A percentile compares a stretch with the other conserved stretches of the same genome.
phyloP scores from a whole-genome alignment of 2,888 invertebrate species.

The Morpho helenor region DNA sequence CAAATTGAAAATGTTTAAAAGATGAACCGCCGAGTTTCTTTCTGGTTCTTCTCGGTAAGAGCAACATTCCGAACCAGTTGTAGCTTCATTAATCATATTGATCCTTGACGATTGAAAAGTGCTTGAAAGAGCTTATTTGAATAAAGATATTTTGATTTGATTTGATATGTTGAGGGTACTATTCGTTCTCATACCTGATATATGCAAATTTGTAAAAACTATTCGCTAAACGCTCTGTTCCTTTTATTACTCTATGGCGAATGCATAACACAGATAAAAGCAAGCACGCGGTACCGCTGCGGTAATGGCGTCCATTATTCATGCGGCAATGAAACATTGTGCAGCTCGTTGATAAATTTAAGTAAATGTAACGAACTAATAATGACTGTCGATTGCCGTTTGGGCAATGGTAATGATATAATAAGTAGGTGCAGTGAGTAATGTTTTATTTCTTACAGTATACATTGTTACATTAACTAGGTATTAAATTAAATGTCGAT shows the following conservation, averaged over 20 bases:
- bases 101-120: too few species aligned
- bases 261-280: conserved; percentile 5
- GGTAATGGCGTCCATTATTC: conserved; percentile 12
- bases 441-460: not conserved
- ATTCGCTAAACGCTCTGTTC: too few species aligned
- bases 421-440: not conserved
- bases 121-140: too few species aligned
- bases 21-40: too few species aligned
- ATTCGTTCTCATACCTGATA: too few species aligned
- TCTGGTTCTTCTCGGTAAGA: too few species aligned
- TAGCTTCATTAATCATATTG: too few species aligned
- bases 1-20: too few species aligned
- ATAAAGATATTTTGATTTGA: too few species aligned
- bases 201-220: too few species aligned
- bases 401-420: not conserved
- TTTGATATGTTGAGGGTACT: too few species aligned
- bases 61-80: too few species aligned
- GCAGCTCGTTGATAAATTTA: conserved; percentile 1
- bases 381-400: conserved; percentile 2
- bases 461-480: not conserved
- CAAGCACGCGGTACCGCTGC: conserved; percentile 3
- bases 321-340: conserved; percentile 2
- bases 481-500: not conserved
- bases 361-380: conserved; percentile 2
- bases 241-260: not conserved